phyloP scores from a whole-genome alignment of 2,797 vertebrate genomes.

The Okamejei kenojei region DNA sequence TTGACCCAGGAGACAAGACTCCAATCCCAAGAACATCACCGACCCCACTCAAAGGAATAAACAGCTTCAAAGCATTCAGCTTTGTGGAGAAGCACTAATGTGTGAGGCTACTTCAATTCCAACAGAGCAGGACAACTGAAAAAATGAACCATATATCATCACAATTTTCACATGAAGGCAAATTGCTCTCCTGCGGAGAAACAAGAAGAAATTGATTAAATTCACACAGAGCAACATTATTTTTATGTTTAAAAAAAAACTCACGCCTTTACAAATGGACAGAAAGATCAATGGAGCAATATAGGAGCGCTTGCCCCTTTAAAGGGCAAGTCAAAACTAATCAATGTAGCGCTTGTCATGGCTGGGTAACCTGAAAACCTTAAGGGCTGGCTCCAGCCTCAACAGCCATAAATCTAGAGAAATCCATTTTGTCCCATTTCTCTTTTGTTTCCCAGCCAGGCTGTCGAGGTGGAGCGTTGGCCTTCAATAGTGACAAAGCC shows the following conservation, averaged over 20 bases:
- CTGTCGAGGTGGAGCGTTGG: neutral
- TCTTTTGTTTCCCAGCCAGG: neutral
- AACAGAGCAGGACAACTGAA: neutral
- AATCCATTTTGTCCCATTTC: slow-evolving; percentile 2
- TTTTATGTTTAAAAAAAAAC: neutral
- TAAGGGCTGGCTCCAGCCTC: neutral
- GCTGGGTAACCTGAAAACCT: neutral
- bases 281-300: slow-evolving; percentile 33
- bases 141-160: slow-evolving; percentile 15
- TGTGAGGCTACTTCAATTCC: neutral
- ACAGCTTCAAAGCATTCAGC: neutral
- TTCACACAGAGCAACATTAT: neutral
- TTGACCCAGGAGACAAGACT: neutral
- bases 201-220: slow-evolving; percentile 19
- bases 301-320: slow-evolving; percentile 20
- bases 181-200: neutral
- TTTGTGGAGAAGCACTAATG: neutral
- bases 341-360: slow-evolving; percentile 4
- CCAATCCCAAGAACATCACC: neutral
- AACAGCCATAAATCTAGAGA: neutral
- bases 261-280: neutral
- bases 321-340: slow-evolving; percentile 31
- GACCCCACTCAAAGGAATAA: neutral
- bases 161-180: slow-evolving; percentile 1
- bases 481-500: neutral